A percentile compares a stretch with the other conserved stretches of the same genome.
Evolutionary conservation across 2,888 invertebrate genomes (phyloP).

Genomic region (Slavum lentiscoides): DNA sequence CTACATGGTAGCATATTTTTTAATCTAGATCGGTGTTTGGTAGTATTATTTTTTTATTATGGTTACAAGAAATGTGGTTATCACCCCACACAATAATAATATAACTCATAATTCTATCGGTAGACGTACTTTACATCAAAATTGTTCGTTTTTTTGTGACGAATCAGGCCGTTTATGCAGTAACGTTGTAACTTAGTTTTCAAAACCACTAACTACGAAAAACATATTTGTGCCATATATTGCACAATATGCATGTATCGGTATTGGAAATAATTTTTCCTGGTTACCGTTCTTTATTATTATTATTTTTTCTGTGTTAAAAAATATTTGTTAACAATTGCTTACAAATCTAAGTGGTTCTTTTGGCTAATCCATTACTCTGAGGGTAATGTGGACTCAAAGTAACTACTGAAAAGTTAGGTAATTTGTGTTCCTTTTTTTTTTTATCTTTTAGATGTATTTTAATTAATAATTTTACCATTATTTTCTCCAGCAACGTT

Average conservation of each 20-base stretch:
- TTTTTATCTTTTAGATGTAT: too few relatives aligned
- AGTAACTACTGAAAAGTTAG: too few relatives aligned
- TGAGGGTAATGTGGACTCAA: too few relatives aligned
- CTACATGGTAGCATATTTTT: not conserved
- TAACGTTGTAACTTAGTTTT: not conserved
- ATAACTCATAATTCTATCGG: not conserved
- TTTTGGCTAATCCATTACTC: too few relatives aligned
- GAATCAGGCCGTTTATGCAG: not conserved
- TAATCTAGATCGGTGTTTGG: not conserved
- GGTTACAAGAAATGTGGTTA: not conserved
- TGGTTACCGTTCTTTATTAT: too few relatives aligned
- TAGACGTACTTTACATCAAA: not conserved
- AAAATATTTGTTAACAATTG: too few relatives aligned
- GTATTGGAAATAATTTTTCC: too few relatives aligned
- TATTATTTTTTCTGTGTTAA: too few relatives aligned
- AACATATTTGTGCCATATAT: not conserved
- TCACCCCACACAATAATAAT: not conserved
- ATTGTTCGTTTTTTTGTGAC: not conserved
- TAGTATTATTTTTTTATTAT: not conserved
- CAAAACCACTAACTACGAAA: not conserved
- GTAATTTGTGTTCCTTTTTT: too few relatives aligned
- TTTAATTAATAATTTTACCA: too few relatives aligned
- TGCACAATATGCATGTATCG: conserved; percentile 5
- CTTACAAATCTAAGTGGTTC: too few relatives aligned
- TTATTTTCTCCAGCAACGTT: too few relatives aligned